Percentiles rank a stretch among this genome's conserved stretches.
These are phyloP conservation scores for Cephalotes varians DNA, from an alignment of 2,888 invertebrate genomes.

Conservation along the genomic window DNA sequence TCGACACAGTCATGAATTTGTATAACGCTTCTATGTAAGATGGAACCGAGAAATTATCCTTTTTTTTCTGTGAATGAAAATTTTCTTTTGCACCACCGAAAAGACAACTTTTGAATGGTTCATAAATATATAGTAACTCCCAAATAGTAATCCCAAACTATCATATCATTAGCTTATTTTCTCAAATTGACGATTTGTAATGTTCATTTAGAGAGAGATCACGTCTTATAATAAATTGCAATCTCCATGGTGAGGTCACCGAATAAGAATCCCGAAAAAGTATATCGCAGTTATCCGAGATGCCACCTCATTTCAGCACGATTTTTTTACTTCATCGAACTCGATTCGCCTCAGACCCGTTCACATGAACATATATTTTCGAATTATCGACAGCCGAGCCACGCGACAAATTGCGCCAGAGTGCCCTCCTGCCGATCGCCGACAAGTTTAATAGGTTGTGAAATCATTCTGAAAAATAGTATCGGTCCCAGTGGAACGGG, in stretches of 20 bases:
- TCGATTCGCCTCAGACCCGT: conserved; percentile 58
- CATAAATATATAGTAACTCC: not conserved
- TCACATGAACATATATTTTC: conserved; percentile 75
- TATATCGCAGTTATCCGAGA: conserved; percentile 25
- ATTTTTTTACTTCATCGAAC: conserved; percentile 46
- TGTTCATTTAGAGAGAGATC: not conserved
- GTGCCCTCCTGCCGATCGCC: conserved; percentile 68
- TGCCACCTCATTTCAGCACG: conserved; percentile 28
- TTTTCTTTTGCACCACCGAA: too few relatives aligned
- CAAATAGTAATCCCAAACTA: not conserved
- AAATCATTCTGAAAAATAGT: conserved; percentile 77
- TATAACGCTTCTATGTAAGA: not conserved
- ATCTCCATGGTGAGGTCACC: not conserved
- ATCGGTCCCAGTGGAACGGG: conserved; percentile 52
- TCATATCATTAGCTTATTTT: not conserved
- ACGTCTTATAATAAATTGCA: not conserved
- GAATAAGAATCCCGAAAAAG: not conserved
- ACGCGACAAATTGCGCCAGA: conserved; percentile 76
- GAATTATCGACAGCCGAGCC: conserved; percentile 78
- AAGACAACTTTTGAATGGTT: not conserved
- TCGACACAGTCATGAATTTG: conserved; percentile 23
- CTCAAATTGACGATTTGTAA: not conserved
- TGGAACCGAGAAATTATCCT: not conserved
- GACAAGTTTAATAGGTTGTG: conserved; percentile 77
- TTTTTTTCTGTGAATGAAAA: conserved; percentile 6